Base-by-base conservation (phyloP, 1,140 invertebrate genomes). In the Ceratitis capitata region DNA sequence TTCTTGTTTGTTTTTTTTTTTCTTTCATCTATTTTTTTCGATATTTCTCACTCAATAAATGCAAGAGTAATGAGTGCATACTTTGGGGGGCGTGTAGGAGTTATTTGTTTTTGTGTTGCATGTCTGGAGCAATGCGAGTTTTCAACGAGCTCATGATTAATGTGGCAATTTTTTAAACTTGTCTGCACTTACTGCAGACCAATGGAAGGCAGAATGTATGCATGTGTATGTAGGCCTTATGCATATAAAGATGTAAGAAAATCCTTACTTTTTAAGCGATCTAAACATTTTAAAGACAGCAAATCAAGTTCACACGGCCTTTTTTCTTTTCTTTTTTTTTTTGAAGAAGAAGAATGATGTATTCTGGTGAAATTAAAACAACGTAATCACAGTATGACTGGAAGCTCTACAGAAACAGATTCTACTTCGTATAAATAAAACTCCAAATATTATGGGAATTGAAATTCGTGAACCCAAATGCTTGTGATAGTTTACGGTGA, bases 121-220 rank as follows among this genome's bases (percentile, higher is more conserved):
- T 19, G 7, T 1, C 69, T 2, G 12, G 69, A n/a, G 42, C 39
- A 45, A 45, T 78, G 6, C 10, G 35, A 45, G n/a, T 39, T 35
- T 78, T 45, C 69, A 78, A 78, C 69, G 45, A 45, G 69, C 69
- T 19, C 42, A 45, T 78, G 69, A 78, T 78, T 78, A 78, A 78
- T 78, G 39, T 78, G 39, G 69, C 69, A 78, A 78, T 78, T 78
- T 78, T 45, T 78, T 23, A 35, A n/a, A 45, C 39, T 78, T 78
- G 69, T 78, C 69, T 45, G 1, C 69, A 45, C 69, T 23, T 78
- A 26, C 7, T 45, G 39, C 45, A 16, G 39, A n/a, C 58, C 58
- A 32, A 10, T 9, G 23, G 58, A 64, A 29, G 23, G 58, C 14
- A 3, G 6, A n/a, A n/a, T 14, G 7, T 26, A 4, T 16, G 29